Evolutionary conservation across 2,888 invertebrate genomes (phyloP), one percentile per base, ranked within the genome.

Genomic region (Tridacna crocea): DNA sequence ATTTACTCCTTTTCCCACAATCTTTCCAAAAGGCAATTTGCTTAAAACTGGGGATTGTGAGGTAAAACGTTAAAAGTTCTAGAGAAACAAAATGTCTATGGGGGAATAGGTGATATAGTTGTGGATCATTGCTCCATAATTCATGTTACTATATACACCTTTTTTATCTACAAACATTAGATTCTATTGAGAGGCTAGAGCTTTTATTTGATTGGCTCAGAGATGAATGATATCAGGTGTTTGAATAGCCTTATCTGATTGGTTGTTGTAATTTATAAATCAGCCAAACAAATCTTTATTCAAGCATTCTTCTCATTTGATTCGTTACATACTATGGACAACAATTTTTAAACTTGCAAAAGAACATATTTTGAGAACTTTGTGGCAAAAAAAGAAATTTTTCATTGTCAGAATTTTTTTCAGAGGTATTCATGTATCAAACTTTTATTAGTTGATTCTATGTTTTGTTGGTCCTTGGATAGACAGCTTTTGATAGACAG

Each of bases 191-290:
- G 61, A n/a, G 61, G 22, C 13, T 61, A n/a, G 13, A 61, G 22
- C 19, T n/a, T 3, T 19, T 19, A 55, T 55, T 55, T 55, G 55
- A 55, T 55, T 55, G 55, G 55, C 55, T 55, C 55, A 47, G 15
- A 46, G n/a, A 24, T 74, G 61, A 74, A 74, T 74, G 46, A 60
- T 74, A 74, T 74, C 74, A 61, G 36, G 47, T 47, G 51, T 61
- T 60, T 74, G 24, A 46, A 61, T 60, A 47, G 24, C 13, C 13
- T 63, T 74, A 74, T 74, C 74, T 60, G 74, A 74, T 74, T 63
- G 74, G 63, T 61, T 74, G 47, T 24, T 63, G 61, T 74, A 51
- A 74, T 74, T 74, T 74, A 74, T 60, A 24, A 70, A 70, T 70
- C 70, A 19, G 13, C 27, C 36, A 19, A 36, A 36, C 66, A 66